Percentiles rank a stretch among this genome's conserved stretches.
phyloP scores from a whole-genome alignment of 2,797 vertebrate genomes.

The Acipenser transmontanus region DNA sequence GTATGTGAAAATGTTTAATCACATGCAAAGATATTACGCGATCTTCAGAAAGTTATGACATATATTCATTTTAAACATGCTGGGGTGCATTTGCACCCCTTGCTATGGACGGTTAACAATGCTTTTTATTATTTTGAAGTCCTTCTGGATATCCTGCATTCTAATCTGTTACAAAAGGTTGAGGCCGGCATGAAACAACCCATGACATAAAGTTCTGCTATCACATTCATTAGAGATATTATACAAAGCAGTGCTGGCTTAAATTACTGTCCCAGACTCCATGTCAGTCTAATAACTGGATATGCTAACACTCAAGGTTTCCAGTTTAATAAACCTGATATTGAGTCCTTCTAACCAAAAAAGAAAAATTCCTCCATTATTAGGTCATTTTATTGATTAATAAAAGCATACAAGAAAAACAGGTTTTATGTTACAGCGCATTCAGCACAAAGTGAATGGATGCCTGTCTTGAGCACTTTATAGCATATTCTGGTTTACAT shows the following conservation, averaged over 20 bases:
- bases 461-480: neutral
- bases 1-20: too few relatives aligned
- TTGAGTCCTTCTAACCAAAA: neutral
- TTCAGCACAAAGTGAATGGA: neutral
- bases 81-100: too few relatives aligned
- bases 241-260: neutral
- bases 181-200: neutral
- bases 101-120: too few relatives aligned
- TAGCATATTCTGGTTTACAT: neutral
- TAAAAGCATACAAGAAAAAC: neutral
- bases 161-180: too few relatives aligned
- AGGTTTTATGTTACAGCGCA: neutral
- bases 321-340: neutral
- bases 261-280: neutral
- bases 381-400: neutral
- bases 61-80: too few relatives aligned
- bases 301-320: neutral
- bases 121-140: too few relatives aligned
- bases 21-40: too few relatives aligned
- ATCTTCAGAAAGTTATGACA: too few relatives aligned
- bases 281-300: neutral
- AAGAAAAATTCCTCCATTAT: constrained; percentile 3
- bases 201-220: too few relatives aligned
- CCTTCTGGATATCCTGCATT: too few relatives aligned
- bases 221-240: neutral